Conservation (phyloP, 2,888 invertebrate genomes). For the Lepeophtheirus nordmannii region DNA sequence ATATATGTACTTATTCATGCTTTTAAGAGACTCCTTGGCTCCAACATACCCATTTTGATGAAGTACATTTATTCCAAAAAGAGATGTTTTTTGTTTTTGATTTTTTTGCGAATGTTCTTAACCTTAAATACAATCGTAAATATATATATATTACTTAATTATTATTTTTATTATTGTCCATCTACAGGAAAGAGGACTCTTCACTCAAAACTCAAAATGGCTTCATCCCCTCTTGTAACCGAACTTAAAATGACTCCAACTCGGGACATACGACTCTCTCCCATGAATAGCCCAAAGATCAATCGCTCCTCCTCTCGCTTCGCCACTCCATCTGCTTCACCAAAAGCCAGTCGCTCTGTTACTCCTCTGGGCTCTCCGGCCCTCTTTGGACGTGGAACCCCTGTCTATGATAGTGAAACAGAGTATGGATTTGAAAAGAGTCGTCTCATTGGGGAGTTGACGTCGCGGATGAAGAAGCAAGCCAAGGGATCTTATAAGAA, state of each 20-base stretch:
- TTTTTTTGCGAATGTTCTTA: too few relatives aligned
- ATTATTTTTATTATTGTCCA: too few relatives aligned
- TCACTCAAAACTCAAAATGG: background rate
- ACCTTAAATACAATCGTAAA: too few relatives aligned
- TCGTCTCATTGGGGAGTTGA: background rate
- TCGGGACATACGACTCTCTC: background rate
- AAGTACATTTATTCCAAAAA: too few relatives aligned
- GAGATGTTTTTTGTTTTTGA: too few relatives aligned
- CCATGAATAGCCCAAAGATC: background rate
- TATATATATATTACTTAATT: too few relatives aligned
- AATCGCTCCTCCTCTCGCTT: background rate
- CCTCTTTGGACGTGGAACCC: background rate
- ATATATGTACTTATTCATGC: too few relatives aligned
- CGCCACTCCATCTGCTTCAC: background rate
- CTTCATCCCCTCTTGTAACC: background rate
- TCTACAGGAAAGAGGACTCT: too few relatives aligned
- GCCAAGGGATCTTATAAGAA: background rate
- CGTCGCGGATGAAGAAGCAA: background rate
- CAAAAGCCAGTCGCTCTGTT: background rate
- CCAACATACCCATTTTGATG: too few relatives aligned
- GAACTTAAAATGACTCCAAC: slow-evolving; percentile 3
- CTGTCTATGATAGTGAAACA: background rate
- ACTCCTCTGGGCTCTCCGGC: background rate
- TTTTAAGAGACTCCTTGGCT: too few relatives aligned
- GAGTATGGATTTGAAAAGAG: background rate